These are phyloP conservation scores for Cheilosia scutellata DNA, from an alignment of 2,888 invertebrate genomes.

Conservation along the genomic window DNA sequence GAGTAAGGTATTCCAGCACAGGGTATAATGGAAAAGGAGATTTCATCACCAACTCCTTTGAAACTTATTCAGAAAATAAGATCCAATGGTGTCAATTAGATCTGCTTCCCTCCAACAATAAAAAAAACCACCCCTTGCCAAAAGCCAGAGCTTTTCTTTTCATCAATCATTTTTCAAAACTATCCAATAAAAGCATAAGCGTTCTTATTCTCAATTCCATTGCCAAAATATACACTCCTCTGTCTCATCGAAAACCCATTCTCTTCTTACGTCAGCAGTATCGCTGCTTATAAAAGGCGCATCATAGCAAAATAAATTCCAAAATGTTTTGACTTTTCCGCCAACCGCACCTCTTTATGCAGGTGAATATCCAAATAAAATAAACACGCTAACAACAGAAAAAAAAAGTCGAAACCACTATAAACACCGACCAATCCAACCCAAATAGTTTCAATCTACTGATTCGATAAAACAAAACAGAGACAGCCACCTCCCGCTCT, in stretches of 20 bases:
- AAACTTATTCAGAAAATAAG: no score
- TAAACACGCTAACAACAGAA: constrained; percentile 31
- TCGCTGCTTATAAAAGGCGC: constrained; percentile 30
- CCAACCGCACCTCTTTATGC: not conserved
- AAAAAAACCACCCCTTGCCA: no score
- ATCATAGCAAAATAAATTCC: constrained; percentile 54
- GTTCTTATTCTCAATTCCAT: no score
- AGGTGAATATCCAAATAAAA: constrained; percentile 14
- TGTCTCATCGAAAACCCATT: not conserved
- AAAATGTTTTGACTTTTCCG: constrained; percentile 30
- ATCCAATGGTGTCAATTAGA: no score
- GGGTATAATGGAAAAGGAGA: no score
- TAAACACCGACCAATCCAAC: constrained; percentile 44
- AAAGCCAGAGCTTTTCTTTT: no score
- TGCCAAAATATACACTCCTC: no score
- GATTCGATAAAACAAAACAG: constrained; percentile 53
- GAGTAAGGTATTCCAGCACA: no score
- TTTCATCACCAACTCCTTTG: no score
- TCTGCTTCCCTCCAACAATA: no score
- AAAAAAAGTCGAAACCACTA: constrained; percentile 34
- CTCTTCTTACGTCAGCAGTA: constrained; percentile 28
- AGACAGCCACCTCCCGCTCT: not conserved
- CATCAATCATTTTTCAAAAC: no score
- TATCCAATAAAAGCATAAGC: no score
- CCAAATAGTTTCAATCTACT: constrained; percentile 42